phyloP scores from a whole-genome alignment of 2,888 invertebrate genomes.

The Cerastis rubricosa region DNA sequence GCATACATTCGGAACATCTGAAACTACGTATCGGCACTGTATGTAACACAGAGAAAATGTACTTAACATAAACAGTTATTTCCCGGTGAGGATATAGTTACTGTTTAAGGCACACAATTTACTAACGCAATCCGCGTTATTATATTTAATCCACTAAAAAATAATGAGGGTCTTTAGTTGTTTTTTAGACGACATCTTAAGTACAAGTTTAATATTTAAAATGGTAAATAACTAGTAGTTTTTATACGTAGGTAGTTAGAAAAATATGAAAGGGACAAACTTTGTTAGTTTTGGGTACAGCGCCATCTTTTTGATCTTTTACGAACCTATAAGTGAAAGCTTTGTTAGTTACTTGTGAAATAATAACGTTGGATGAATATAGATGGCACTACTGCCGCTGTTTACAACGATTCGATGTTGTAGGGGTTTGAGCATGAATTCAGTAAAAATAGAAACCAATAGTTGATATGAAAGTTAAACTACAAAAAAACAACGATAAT shows the following conservation, averaged over 20 bases:
- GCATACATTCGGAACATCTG: constrained; percentile 20
- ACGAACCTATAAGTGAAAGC: constrained; percentile 2
- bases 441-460: neutral
- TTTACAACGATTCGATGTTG: neutral
- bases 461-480: neutral
- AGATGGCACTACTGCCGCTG: constrained; percentile 47
- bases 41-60: constrained; percentile 42
- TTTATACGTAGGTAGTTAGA: no score
- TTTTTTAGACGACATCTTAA: neutral
- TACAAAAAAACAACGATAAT: neutral
- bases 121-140: no score
- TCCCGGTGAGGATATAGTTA: constrained; percentile 36
- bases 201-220: no score
- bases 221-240: no score
- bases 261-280: neutral
- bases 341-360: constrained; percentile 18
- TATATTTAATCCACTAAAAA: no score
- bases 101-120: constrained; percentile 54
- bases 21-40: constrained; percentile 37
- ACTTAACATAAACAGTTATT: constrained; percentile 40
- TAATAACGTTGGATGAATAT: neutral
- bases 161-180: constrained; percentile 34
- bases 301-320: constrained; percentile 60
- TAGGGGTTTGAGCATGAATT: neutral
- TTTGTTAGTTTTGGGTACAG: constrained; percentile 21